These are phyloP conservation scores for Coptodon rendalli DNA, from an alignment of 2,113 vertebrate species.

Conservation along the genomic window DNA sequence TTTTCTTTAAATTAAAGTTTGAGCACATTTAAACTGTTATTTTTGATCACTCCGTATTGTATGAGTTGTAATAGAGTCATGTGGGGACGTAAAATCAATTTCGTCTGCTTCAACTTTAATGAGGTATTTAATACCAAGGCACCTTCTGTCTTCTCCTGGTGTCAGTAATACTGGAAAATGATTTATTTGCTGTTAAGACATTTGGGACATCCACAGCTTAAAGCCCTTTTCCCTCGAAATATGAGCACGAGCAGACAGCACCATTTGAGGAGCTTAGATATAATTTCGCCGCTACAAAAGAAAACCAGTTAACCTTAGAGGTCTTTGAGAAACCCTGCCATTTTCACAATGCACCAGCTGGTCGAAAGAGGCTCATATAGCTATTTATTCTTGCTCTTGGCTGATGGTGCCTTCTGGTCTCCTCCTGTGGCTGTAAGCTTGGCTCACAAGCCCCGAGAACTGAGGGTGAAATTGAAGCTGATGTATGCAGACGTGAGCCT, in stretches of 20 bases:
- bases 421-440: background rate
- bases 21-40: background rate
- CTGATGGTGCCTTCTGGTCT: background rate
- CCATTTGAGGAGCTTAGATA: background rate
- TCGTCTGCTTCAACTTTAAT: background rate
- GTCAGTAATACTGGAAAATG: background rate
- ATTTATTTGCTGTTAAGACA: constrained; percentile 10
- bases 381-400: background rate
- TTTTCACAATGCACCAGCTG: constrained; percentile 7
- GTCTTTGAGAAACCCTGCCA: constrained; percentile 8
- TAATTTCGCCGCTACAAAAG: background rate
- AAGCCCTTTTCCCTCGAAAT: background rate
- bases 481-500: constrained; percentile 42
- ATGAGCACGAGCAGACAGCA: background rate
- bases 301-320: constrained; percentile 41
- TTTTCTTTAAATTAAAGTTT: background rate
- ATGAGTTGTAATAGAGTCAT: background rate
- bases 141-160: background rate
- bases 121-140: background rate
- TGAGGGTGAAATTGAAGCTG: constrained; percentile 44
- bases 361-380: background rate
- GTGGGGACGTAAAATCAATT: background rate
- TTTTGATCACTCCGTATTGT: background rate
- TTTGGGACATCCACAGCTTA: background rate
- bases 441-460: background rate